Base-by-base conservation (phyloP, 2,113 vertebrate species). In the Pteruthius melanotis region DNA sequence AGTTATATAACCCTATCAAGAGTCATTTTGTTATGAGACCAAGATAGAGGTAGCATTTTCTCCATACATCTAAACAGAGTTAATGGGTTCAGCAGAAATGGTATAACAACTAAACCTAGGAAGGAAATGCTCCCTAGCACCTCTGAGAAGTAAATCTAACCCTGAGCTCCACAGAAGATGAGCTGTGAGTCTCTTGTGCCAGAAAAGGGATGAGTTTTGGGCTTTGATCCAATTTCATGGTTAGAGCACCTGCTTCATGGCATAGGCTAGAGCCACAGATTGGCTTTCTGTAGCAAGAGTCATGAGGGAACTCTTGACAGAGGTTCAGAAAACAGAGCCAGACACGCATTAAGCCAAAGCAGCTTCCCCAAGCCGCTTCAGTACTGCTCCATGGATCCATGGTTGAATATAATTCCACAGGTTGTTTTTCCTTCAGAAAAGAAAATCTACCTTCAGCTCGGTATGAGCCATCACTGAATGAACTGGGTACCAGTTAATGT, bases 1-100 rank as follows among this genome's bases (percentile, higher is more conserved):
- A 89, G 47, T 96, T 96, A 82, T 47, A 78, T 72, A 95, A 93
- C 52, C 28, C 37, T 61, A 66, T 37, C 71, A 91, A 72, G 79
- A 95, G 76, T 89, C 14, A 49, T 95, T 90, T 90, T 89, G 44
- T 56, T 91, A 66, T 87, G 70, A 92, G 52, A 76, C 42, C 52
- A 83, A 71, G 90, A 71, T 11, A 64, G 57, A 82, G 64, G 71
- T 40, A 70, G 9, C 9, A 10, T 59, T 82, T 83, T 92, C 86
- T 82, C 42, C 42, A 14, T 30, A 28, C 28, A 40, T 75, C 52
- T 81, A 68, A 65, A 65, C n/a, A 54, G 54, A 88, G 33, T 85
- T 65, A 90, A 92, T 12, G 42, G 49, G 24, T 83, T 71, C 59
- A 85, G 20, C 19, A 89, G 39, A 68, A 83, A 47, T 1, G 2